Percentiles rank a stretch among this genome's conserved stretches.
Evolutionary conservation across 2,113 vertebrate genomes (phyloP).

Genomic region (Calonectris borealis): DNA sequence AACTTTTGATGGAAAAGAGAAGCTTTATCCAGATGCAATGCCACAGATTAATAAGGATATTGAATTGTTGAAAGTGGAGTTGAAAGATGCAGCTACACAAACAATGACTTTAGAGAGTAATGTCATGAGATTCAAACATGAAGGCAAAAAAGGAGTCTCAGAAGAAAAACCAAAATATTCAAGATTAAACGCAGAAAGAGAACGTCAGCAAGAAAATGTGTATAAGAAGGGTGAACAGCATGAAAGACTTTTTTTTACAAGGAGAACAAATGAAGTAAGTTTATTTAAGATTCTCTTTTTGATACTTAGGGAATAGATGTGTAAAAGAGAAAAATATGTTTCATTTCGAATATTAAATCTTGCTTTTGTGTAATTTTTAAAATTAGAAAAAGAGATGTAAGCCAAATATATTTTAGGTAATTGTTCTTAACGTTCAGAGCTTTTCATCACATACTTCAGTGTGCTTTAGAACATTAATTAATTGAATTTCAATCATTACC

Average conservation of each 20-base stretch:
- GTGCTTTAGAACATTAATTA: conserved; percentile 34
- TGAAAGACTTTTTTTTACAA: not conserved
- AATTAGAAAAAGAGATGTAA: conserved; percentile 18
- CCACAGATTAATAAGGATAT: conserved; percentile 40
- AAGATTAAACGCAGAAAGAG: not conserved
- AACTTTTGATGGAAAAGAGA: not conserved
- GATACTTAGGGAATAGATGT: not conserved
- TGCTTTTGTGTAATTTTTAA: conserved; percentile 26
- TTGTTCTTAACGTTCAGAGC: conserved; percentile 28
- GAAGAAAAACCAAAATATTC: conserved; percentile 21
- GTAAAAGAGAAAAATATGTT: not conserved
- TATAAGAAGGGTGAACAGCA: not conserved
- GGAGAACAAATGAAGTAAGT: conserved; percentile 65
- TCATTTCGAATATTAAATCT: conserved; percentile 36
- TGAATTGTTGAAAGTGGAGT: conserved; percentile 52
- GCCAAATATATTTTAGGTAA: conserved; percentile 33
- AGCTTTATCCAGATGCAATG: conserved; percentile 30
- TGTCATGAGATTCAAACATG: not conserved
- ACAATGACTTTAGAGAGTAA: conserved; percentile 39
- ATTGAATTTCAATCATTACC: conserved; percentile 9
- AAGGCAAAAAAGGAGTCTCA: conserved; percentile 23
- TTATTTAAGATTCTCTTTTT: conserved; percentile 32
- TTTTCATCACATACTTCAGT: conserved; percentile 31
- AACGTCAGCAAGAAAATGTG: conserved; percentile 12
- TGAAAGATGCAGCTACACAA: conserved; percentile 69